A percentile compares a stretch with the other conserved stretches of the same genome.
Evolutionary conservation across 2,888 invertebrate species (phyloP).

Genomic region (Conistra vaccinii): DNA sequence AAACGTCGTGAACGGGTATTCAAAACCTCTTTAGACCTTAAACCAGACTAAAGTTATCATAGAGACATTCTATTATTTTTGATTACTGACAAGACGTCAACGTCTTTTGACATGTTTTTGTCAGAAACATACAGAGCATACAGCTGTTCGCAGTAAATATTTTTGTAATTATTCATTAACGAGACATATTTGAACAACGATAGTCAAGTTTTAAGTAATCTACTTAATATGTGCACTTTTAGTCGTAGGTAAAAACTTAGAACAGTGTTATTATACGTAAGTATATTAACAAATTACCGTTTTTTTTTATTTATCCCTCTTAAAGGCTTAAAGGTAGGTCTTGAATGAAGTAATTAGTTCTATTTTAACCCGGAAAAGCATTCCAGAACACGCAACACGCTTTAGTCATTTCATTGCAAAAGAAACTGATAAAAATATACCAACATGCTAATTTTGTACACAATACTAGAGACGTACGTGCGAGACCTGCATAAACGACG

Average conservation of each 20-base stretch:
- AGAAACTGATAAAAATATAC: neutral
- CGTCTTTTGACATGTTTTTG: conserved; percentile 28
- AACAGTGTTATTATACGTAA: conserved; percentile 34
- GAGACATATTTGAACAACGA: conserved; percentile 19
- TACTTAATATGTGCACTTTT: conserved; percentile 47
- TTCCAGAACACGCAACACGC: neutral
- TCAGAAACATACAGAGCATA: conserved; percentile 15
- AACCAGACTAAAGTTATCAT: conserved; percentile 14
- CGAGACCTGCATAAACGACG: neutral
- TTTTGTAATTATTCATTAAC: conserved; percentile 19
- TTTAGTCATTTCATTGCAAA: conserved; percentile 9
- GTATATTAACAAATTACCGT: neutral
- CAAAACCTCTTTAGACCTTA: neutral
- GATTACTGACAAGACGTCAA: conserved; percentile 12
- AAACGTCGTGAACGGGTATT: neutral
- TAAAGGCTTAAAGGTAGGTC: neutral
- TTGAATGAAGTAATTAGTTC: neutral
- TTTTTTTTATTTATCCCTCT: neutral
- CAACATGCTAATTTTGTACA: neutral
- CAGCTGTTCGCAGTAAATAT: conserved; percentile 20
- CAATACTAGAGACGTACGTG: neutral
- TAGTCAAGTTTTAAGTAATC: conserved; percentile 37
- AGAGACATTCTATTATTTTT: conserved; percentile 3
- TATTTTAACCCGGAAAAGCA: neutral
- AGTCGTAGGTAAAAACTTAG: conserved; percentile 51